Base-by-base conservation (phyloP, 2,888 invertebrate genomes). In the Synanthedon tipuliformis region DNA sequence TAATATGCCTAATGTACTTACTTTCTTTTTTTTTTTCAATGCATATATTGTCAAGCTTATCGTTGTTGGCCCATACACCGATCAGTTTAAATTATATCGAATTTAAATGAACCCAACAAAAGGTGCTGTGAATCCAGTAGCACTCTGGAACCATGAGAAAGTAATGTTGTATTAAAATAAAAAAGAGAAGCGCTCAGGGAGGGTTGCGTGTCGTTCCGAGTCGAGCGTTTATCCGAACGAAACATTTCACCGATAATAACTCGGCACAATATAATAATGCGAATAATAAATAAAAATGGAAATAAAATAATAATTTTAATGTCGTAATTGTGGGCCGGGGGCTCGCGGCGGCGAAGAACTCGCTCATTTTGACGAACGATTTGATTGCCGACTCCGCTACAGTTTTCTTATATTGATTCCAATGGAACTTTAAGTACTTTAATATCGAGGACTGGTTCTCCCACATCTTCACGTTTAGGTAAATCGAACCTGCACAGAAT, bases 221-320 rank as follows among this genome's bases (percentile, higher is more conserved):
- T 62, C 71, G 65, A 79, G 62, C 87, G 83, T 87, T 86, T 86
- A 86, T 84, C 87, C 78, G 79, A 85, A 86, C 86, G 86, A 86
- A 87, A 81, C 86, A 84, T 87, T 87, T 87, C 86, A 77, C 84
- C 85, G 83, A 86, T 87, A 87, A 86, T 87, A 84, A 87, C 85
- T 83, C 85, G 81, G 84, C 85, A 85, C 84, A 87, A 87, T 86
- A 86, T 86, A 87, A 87, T 87, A 86, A 87, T 86, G 84, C 86
- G 85, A 87, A 87, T 86, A 87, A 87, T 87, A 86, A 85, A 85
- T 85, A 86, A 86, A 86, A 86, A 85, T 82, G 78, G 78, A 87
- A 86, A 85, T 85, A 86, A 85, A 87, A 85, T 87, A 82, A 83
- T 83, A 86, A 84, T 85, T 85, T 86, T 83, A 86, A 86, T 85